Percentiles rank a stretch among this genome's conserved stretches.
Conservation (phyloP, 2,888 invertebrate species). For the Eupelmus urozonus region DNA sequence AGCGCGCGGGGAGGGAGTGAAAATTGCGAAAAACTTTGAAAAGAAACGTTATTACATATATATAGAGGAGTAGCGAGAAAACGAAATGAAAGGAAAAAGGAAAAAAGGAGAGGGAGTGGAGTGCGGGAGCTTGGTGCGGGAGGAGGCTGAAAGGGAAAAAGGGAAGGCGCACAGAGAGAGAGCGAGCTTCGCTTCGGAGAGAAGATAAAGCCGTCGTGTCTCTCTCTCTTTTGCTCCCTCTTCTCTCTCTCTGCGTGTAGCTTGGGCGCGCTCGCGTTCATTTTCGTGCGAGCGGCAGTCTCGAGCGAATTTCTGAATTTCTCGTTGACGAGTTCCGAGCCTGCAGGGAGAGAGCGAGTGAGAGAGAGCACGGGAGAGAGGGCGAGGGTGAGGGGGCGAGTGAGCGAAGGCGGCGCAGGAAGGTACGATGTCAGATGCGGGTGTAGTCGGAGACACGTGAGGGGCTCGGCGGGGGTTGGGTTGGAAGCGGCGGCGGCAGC, state of each 20-base stretch:
- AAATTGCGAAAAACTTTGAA: constrained; percentile 33
- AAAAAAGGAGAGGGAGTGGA: neutral
- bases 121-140: no score
- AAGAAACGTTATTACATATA: constrained; percentile 35
- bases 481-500: constrained; percentile 17
- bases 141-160: constrained; percentile 8
- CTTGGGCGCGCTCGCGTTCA: constrained; percentile 36
- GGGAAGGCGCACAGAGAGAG: constrained; percentile 40
- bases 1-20: neutral
- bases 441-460: constrained; percentile 63
- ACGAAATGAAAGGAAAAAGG: constrained; percentile 27
- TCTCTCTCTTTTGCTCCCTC: constrained; percentile 6
- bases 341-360: constrained; percentile 49
- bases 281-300: constrained; percentile 56
- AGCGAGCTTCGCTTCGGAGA: no score
- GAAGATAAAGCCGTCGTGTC: constrained; percentile 52
- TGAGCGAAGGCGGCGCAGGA: constrained; percentile 68
- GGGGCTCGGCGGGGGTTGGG: constrained; percentile 60
- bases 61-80: no score
- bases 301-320: constrained; percentile 64
- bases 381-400: constrained; percentile 46
- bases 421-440: constrained; percentile 71
- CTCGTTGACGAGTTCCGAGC: constrained; percentile 61
- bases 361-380: constrained; percentile 59
- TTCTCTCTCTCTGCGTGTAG: constrained; percentile 38